Evolutionary conservation across 2,888 invertebrate species (phyloP).

Genomic region (Malacosoma neustria): DNA sequence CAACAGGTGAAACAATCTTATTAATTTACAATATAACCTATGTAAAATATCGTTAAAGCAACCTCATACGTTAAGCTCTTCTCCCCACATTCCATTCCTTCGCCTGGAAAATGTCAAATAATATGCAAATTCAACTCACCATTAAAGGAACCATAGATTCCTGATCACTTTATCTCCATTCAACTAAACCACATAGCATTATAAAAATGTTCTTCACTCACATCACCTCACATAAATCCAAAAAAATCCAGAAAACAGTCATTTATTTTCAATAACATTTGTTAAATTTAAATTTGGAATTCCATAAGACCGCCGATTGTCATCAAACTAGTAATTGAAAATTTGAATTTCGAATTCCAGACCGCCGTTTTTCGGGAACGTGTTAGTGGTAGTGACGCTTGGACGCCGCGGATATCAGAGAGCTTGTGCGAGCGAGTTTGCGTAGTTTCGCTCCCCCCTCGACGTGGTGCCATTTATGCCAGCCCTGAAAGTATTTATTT

Average conservation of each 20-base stretch:
- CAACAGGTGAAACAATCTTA: no score
- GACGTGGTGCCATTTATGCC: conserved; percentile 25
- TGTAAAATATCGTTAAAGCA: no score
- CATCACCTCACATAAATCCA: conserved; percentile 9
- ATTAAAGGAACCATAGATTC: conserved; percentile 11
- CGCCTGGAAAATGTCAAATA: background rate
- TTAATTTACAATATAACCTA: no score
- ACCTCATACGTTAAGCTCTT: no score
- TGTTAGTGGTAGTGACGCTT: conserved; percentile 21
- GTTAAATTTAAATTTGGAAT: background rate
- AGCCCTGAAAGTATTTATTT: conserved; percentile 56
- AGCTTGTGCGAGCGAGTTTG: conserved; percentile 40
- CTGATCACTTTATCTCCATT: conserved; percentile 3
- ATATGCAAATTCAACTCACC: conserved; percentile 11
- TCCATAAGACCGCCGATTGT: background rate
- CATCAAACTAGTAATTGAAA: no score
- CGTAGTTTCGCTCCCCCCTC: conserved; percentile 22
- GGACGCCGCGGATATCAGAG: conserved; percentile 28
- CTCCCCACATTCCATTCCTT: background rate
- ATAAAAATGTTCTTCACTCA: conserved; percentile 15
- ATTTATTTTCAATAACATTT: background rate
- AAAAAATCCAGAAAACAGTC: conserved; percentile 1
- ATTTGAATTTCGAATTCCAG: conserved; percentile 9
- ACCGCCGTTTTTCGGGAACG: conserved; percentile 2
- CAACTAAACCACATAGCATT: conserved; percentile 4